Evolutionary conservation across 64 coral and sea anemone genomes (phyloP), one percentile per base, ranked within the genome.

Genomic region (Stichodactyla helianthus): DNA sequence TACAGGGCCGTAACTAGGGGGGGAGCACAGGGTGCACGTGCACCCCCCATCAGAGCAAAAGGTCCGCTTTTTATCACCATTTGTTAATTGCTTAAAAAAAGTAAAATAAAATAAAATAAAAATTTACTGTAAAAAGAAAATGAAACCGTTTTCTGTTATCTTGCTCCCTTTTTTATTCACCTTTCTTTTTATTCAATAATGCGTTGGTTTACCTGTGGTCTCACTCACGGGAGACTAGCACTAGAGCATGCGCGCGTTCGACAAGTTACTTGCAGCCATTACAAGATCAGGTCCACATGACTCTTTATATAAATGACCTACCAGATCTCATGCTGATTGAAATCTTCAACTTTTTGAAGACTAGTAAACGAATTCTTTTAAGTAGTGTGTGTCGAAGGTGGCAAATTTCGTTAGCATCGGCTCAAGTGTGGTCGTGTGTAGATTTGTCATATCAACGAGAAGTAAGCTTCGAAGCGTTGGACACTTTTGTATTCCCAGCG

Each of bases 391-490:
- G 86, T 52, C 70, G 14, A 57, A 79, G 20, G 50, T 87, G 53
- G 68, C 26, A 87, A 54, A 87, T 5, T 5, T 77, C 25, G 18
- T 87, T 78, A 52, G 76, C 6, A 77, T 68, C 23, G 54, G 68
- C 71, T 17, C 86, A 77, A 57, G 86, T 87, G 12, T 87, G 86
- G 86, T 11, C 18, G 51, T 77, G 76, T n/a, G 86, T 87, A 4
- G 52, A 87, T 26, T 77, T 87, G 16, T 68, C 70, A 23, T 77
- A 53, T 76, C 44, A 87, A 87, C 54, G 85, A 87, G 51, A 52
- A 85, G 16, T 63, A 22, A 86, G 59, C 13, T 86, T 50, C 51
- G 20, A 87, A 57, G 53, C 54, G 19, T 74, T 87, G 53, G 54
- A 55, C 51, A 87, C 70, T 19, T 79, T 35, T 59, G 71, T 87